phyloP scores from a whole-genome alignment of 2,113 vertebrate species.

The Potamarius usumacintae region DNA sequence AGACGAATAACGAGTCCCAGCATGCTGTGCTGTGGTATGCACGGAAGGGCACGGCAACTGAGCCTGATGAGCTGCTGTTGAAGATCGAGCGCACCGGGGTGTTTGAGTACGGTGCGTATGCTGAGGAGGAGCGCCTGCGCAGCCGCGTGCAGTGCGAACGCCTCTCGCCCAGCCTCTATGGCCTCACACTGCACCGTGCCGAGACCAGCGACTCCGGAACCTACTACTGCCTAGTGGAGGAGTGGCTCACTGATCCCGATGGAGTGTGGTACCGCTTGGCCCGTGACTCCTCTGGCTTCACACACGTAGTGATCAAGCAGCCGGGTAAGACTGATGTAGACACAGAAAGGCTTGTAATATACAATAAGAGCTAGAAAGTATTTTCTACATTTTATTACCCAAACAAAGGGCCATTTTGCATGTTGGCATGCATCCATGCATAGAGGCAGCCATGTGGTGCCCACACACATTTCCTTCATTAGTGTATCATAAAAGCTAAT shows the following conservation, averaged over 20 bases:
- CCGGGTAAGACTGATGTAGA: conserved; percentile 78
- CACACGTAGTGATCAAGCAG: conserved; percentile 83
- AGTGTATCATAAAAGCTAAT: background rate
- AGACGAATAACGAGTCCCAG: conserved; percentile 88
- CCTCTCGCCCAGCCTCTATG: conserved; percentile 82
- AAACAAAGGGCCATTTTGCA: background rate
- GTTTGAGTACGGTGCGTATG: conserved; percentile 88
- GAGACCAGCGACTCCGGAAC: conserved; percentile 88
- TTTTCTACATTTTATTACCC: background rate
- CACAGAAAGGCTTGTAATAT: background rate
- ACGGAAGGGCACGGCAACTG: conserved; percentile 73
- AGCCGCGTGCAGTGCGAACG: conserved; percentile 88
- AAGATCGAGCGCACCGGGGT: conserved; percentile 85
- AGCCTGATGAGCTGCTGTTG: conserved; percentile 86
- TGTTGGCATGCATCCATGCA: background rate
- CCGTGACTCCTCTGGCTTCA: conserved; percentile 83
- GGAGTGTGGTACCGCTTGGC: conserved; percentile 86
- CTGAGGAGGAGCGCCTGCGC: conserved; percentile 86
- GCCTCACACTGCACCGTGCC: conserved; percentile 86
- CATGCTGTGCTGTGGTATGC: conserved; percentile 92
- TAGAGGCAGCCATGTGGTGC: no score
- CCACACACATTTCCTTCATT: background rate
- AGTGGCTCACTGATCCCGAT: conserved; percentile 88
- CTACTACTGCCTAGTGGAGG: conserved; percentile 96
- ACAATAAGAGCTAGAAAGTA: background rate